Percentiles rank a stretch among this genome's conserved stretches.
Evolutionary conservation across 2,113 vertebrate genomes (phyloP).

Genomic region (Hassar affinis): DNA sequence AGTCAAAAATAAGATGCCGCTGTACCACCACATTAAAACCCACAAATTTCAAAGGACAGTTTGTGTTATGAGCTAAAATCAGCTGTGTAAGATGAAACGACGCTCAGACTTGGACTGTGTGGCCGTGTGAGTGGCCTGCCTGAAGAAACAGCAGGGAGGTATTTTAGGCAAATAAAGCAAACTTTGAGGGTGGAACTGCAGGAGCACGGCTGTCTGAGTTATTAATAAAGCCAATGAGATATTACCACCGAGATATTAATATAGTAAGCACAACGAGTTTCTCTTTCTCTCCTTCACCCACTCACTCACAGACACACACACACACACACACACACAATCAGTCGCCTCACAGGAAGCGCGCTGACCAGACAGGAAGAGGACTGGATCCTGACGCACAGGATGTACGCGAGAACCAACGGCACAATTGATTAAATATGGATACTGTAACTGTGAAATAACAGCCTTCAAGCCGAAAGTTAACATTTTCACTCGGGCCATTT

Average conservation of each 20-base stretch:
- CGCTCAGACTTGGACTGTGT: neutral
- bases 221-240: slow-evolving; percentile 64
- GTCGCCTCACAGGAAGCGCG: slow-evolving; percentile 29
- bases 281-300: slow-evolving; percentile 60
- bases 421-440: slow-evolving; percentile 35
- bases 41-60: neutral
- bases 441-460: neutral
- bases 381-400: slow-evolving; percentile 37
- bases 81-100: neutral
- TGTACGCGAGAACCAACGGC: slow-evolving; percentile 4
- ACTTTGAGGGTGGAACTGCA: slow-evolving; percentile 55
- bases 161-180: slow-evolving; percentile 69
- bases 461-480: neutral
- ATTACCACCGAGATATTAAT: slow-evolving; percentile 65
- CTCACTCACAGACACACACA: slow-evolving; percentile 47
- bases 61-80: neutral
- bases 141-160: slow-evolving; percentile 57
- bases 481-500: neutral
- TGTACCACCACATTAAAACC: neutral
- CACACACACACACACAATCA: slow-evolving; percentile 24
- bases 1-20: neutral
- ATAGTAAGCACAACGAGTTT: slow-evolving; percentile 67
- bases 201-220: slow-evolving; percentile 67
- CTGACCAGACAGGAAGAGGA: slow-evolving; percentile 41
- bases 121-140: neutral